Percentiles rank a stretch among this genome's conserved stretches.
Evolutionary conservation across 2,113 vertebrate species (phyloP).

Genomic region (Willisornis vidua): DNA sequence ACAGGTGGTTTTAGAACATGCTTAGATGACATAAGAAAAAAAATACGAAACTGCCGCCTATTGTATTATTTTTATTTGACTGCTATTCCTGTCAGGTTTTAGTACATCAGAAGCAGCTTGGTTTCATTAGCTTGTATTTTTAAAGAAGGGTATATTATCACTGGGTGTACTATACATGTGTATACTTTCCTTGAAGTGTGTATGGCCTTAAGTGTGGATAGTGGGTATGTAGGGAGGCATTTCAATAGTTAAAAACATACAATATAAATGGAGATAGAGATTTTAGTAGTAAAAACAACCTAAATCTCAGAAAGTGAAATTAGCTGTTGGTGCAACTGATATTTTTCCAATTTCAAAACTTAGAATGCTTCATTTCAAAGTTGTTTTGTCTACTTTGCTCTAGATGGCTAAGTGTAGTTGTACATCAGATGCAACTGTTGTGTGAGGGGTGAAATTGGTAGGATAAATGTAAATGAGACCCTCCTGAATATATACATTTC

Average conservation of each 20-base stretch:
- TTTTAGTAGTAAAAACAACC: background rate
- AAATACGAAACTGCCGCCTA: background rate
- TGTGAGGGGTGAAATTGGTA: background rate
- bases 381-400: background rate
- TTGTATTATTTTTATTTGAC: background rate
- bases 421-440: background rate
- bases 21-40: background rate
- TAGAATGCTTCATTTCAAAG: background rate
- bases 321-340: background rate
- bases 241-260: background rate
- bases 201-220: background rate
- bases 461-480: background rate
- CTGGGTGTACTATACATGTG: background rate
- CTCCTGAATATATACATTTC: background rate
- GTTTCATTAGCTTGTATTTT: background rate
- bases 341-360: background rate
- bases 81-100: background rate
- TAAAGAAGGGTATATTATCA: background rate
- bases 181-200: background rate
- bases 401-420: background rate
- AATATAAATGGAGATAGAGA: background rate
- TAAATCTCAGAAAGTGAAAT: background rate
- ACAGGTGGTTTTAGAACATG: background rate
- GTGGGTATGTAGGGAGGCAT: background rate
- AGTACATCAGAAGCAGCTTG: background rate